Evolutionary conservation across 2,888 invertebrate species (phyloP).

Genomic region (Sthenelais limicola): DNA sequence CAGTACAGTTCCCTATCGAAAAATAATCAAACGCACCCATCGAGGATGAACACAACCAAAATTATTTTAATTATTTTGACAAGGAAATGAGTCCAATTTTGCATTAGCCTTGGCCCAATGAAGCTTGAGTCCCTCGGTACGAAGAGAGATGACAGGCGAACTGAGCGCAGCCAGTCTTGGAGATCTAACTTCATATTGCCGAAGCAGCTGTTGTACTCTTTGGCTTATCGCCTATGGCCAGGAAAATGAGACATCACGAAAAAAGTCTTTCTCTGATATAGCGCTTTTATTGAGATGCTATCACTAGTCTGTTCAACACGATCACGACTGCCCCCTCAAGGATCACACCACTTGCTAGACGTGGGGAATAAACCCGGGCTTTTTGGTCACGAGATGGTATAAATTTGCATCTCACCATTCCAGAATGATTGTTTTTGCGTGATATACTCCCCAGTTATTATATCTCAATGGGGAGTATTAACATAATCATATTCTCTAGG

Average conservation of each 20-base stretch:
- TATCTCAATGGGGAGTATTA: no score
- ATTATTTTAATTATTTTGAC: conserved; percentile 40
- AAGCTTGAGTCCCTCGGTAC: background rate
- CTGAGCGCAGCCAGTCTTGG: no score
- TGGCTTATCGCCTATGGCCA: conserved; percentile 7
- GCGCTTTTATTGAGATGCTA: conserved; percentile 2
- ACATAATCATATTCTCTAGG: no score
- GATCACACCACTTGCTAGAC: no score
- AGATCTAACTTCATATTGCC: conserved; percentile 13
- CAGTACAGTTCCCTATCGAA: conserved; percentile 29
- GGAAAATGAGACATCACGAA: conserved; percentile 12
- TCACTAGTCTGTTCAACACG: no score
- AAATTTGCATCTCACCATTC: no score
- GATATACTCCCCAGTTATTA: no score
- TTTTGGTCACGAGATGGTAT: no score
- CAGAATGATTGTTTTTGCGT: no score
- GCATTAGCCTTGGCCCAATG: conserved; percentile 31
- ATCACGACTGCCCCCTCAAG: no score
- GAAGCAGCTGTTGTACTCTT: background rate
- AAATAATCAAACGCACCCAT: conserved; percentile 27
- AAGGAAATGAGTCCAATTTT: conserved; percentile 38
- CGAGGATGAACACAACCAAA: conserved; percentile 19
- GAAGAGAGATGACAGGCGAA: conserved; percentile 4
- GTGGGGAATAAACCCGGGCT: no score
- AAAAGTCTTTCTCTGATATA: background rate